phyloP scores from a whole-genome alignment of 2,797 vertebrate genomes.

The Amniataba percoides region DNA sequence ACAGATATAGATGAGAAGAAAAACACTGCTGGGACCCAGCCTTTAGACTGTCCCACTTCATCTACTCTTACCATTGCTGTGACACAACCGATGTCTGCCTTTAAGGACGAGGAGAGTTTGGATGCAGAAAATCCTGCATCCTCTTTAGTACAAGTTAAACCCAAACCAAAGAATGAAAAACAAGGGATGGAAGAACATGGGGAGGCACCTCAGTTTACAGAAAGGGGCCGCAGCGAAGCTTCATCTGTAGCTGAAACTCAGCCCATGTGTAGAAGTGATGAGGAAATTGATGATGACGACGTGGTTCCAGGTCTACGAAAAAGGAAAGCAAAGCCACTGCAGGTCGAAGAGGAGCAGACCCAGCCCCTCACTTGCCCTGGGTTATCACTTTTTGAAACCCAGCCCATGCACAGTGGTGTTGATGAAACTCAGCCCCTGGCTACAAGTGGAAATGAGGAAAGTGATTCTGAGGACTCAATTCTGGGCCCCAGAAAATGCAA shows the following conservation, averaged over 20 bases:
- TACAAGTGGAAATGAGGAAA: constrained; percentile 38
- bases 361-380: constrained; percentile 14
- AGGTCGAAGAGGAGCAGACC: constrained; percentile 39
- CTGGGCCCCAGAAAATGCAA: constrained; percentile 36
- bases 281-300: constrained; percentile 59
- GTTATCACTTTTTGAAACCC: constrained; percentile 24
- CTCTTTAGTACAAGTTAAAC: constrained; percentile 13
- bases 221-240: constrained; percentile 4
- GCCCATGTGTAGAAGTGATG: constrained; percentile 51
- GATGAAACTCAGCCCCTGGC: constrained; percentile 40
- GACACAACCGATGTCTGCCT: constrained; percentile 66
- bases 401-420: constrained; percentile 42
- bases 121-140: constrained; percentile 16
- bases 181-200: background rate
- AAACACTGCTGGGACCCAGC: constrained; percentile 59
- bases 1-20: constrained; percentile 41
- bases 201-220: constrained; percentile 24
- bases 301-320: background rate
- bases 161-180: constrained; percentile 21
- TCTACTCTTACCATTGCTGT: constrained; percentile 57
- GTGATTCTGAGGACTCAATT: constrained; percentile 25
- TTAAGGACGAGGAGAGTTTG: constrained; percentile 46
- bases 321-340: constrained; percentile 34
- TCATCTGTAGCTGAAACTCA: constrained; percentile 58
- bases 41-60: constrained; percentile 12